Conservation (phyloP, 2,113 vertebrate genomes). For the Atractosteus spatula region DNA sequence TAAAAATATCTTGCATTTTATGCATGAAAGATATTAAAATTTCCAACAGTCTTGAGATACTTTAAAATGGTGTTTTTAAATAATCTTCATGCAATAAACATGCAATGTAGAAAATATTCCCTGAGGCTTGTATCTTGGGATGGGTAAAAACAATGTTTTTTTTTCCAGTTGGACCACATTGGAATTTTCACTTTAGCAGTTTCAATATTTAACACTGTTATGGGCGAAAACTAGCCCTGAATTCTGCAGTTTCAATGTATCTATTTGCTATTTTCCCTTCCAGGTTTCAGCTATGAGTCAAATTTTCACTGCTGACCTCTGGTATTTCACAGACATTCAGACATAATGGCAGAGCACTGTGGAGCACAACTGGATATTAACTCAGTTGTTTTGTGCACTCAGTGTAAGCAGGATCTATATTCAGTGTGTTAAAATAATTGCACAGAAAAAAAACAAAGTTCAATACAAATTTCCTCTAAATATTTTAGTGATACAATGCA, state of each 20-base stretch:
- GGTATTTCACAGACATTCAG: no score
- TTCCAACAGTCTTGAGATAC: slow-evolving; percentile 15
- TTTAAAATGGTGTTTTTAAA: slow-evolving; percentile 5
- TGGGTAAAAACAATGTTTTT: slow-evolving; percentile 45
- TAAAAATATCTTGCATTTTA: slow-evolving; percentile 37
- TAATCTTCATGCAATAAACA: slow-evolving; percentile 35
- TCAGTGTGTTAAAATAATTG: no score
- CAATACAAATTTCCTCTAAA: no score
- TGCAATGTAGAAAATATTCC: slow-evolving; percentile 37
- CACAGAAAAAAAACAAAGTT: no score
- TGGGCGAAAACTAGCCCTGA: slow-evolving; percentile 30
- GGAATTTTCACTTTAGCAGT: slow-evolving; percentile 29
- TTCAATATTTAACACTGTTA: slow-evolving; percentile 39
- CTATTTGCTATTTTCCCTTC: no score
- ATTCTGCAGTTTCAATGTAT: no score
- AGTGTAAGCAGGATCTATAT: no score
- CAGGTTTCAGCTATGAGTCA: no score
- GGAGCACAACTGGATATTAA: no score
- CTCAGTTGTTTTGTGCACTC: no score
- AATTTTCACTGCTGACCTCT: no score
- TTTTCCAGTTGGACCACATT: slow-evolving; percentile 30
- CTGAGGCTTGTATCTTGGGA: slow-evolving; percentile 27
- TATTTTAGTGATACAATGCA: no score
- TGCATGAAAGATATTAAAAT: slow-evolving; percentile 26
- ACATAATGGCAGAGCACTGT: not conserved